These are phyloP conservation scores for Physella acuta DNA, from an alignment of 1,140 invertebrate genomes.

Conservation along the genomic window DNA sequence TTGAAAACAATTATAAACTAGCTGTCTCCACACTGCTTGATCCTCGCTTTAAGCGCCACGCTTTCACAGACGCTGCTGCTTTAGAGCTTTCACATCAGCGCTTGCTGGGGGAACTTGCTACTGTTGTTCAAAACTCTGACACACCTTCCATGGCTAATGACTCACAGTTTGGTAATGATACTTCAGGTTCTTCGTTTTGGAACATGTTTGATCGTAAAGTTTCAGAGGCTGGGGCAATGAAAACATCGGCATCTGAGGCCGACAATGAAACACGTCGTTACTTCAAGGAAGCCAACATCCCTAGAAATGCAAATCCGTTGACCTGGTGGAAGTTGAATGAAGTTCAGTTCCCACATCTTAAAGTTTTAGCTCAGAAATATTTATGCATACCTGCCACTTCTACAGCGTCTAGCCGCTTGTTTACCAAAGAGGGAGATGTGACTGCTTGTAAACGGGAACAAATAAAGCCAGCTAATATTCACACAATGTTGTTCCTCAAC, in stretches of 20 bases:
- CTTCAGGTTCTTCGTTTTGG: conserved; percentile 17
- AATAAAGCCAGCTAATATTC: background rate
- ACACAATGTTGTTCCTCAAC: conserved; percentile 19
- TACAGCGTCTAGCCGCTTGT: conserved; percentile 5
- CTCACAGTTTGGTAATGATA: background rate
- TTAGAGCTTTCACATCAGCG: conserved; percentile 14
- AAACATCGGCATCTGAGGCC: conserved; percentile 15
- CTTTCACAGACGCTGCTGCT: conserved; percentile 19
- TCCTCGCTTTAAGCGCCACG: conserved; percentile 20
- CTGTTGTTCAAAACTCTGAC: conserved; percentile 13
- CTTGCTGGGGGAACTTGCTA: background rate
- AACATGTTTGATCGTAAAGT: conserved; percentile 27
- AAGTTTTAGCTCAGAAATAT: conserved; percentile 19
- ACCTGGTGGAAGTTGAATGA: conserved; percentile 22
- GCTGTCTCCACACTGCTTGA: conserved; percentile 21
- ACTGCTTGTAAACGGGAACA: background rate
- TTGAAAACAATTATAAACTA: conserved; percentile 16
- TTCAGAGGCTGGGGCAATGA: conserved; percentile 21
- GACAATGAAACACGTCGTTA: conserved; percentile 21
- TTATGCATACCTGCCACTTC: conserved; percentile 19
- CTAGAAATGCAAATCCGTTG: conserved; percentile 10
- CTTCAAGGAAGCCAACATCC: conserved; percentile 25
- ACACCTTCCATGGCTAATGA: background rate
- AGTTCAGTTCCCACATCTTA: conserved; percentile 21
- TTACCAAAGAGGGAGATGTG: conserved; percentile 14